These are phyloP conservation scores for Psylliodes chrysocephalus DNA, from an alignment of 2,888 invertebrate genomes.

Conservation along the genomic window DNA sequence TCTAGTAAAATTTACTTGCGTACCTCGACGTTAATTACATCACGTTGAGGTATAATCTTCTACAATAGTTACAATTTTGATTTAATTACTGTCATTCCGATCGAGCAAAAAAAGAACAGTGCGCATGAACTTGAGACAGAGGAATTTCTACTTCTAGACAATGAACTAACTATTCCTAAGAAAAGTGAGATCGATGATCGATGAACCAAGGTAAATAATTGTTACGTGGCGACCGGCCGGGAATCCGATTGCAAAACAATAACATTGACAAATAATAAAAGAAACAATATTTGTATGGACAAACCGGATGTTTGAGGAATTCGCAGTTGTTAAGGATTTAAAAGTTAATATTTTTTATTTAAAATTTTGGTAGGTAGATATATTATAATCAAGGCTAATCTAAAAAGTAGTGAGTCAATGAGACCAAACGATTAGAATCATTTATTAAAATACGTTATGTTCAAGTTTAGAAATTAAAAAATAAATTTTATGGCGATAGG, in stretches of 20 bases:
- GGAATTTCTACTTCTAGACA: slow-evolving; percentile 33
- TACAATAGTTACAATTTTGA: slow-evolving; percentile 39
- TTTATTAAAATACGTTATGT: too few relatives aligned
- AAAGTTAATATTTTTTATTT: too few relatives aligned
- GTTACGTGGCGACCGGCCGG: neutral
- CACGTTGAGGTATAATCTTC: slow-evolving; percentile 39
- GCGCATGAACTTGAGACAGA: slow-evolving; percentile 33
- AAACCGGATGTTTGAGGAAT: too few relatives aligned
- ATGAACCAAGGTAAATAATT: slow-evolving; percentile 6
- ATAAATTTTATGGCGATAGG: too few relatives aligned
- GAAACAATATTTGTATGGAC: neutral
- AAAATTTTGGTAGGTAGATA: too few relatives aligned
- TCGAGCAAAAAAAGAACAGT: slow-evolving; percentile 24
- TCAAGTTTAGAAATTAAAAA: too few relatives aligned
- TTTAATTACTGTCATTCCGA: slow-evolving; percentile 42
- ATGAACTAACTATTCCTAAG: slow-evolving; percentile 29
- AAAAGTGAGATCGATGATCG: slow-evolving; percentile 35
- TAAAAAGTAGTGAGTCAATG: too few relatives aligned
- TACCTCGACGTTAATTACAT: slow-evolving; percentile 39
- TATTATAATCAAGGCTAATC: too few relatives aligned
- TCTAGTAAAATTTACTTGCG: slow-evolving; percentile 21
- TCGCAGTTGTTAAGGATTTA: too few relatives aligned
- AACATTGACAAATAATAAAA: neutral
- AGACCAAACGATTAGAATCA: too few relatives aligned
- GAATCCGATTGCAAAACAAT: neutral